Evolutionary conservation across 2,888 invertebrate species (phyloP).

Genomic region (Drosophila aldrichi): DNA sequence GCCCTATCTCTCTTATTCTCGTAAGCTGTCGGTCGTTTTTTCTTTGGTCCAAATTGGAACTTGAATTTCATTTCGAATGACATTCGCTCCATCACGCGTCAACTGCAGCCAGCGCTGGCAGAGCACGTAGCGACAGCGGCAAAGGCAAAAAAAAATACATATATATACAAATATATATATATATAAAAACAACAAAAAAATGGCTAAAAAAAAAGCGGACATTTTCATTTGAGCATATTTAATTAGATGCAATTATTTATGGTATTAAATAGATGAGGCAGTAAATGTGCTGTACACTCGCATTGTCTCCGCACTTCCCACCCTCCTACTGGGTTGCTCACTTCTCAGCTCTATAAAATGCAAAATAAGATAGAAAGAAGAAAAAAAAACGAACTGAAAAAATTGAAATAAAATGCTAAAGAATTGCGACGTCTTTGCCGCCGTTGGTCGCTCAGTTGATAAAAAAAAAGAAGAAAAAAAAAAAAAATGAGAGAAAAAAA

Average conservation of each 20-base stretch:
- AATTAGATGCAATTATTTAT: constrained; percentile 85
- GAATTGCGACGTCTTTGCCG: constrained; percentile 77
- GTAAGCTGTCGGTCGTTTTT: constrained; percentile 46
- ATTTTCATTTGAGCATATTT: constrained; percentile 85
- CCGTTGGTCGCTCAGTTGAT: constrained; percentile 56
- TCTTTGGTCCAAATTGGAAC: constrained; percentile 79
- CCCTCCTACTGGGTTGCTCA: constrained; percentile 5
- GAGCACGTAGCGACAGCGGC: constrained; percentile 61
- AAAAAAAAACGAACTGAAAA: constrained; percentile 66
- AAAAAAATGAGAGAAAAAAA: constrained; percentile 14
- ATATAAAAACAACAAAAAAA: constrained; percentile 15
- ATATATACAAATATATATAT: neutral
- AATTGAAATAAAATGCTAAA: constrained; percentile 83
- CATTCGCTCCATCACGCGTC: constrained; percentile 85
- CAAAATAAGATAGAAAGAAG: constrained; percentile 59
- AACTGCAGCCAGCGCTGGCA: constrained; percentile 80
- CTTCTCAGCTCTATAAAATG: constrained; percentile 44
- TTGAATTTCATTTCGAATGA: constrained; percentile 85
- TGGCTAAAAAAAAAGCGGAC: constrained; percentile 72
- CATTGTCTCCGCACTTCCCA: constrained; percentile 28
- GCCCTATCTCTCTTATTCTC: constrained; percentile 17
- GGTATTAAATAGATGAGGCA: constrained; percentile 85
- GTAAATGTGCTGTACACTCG: constrained; percentile 82
- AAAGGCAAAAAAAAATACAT: constrained; percentile 18
- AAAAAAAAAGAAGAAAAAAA: constrained; percentile 40